Evolutionary conservation across 2,888 invertebrate species (phyloP), one percentile per base, ranked within the genome.

Genomic region (Stramonita haemastoma): DNA sequence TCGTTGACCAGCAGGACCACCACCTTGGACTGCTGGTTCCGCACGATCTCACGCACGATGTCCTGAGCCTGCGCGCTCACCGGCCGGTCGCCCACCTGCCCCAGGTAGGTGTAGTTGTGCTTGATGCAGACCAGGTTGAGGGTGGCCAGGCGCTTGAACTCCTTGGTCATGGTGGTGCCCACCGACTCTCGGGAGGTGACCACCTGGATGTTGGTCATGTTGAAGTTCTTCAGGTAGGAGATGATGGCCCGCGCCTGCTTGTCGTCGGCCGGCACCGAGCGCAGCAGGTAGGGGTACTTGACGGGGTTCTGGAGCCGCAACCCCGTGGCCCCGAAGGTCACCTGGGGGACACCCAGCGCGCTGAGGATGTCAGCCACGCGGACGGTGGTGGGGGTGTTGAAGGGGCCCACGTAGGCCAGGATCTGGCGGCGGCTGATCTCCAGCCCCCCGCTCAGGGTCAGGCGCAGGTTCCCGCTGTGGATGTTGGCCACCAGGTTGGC

Each of bases 131-230:
- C 95, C 83, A 92, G 90, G 90, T 95, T 95, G 19, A 94, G 90
- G 11, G 88, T 90, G 11, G 95, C 95, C 0, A 95, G 91, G n/a
- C 94, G 91, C 73, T 93, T 90, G 89, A 95, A 95, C 88, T 95
- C 95, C 22, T 93, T 90, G n/a, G 92, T 90, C 6, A 94, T 94
- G 73, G 91, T 91, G 29, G 92, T 91, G 2, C 95, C 95, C 32
- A 95, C 92, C 6, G 92, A 93, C 66, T 94, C 93, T 89, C 93
- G 93, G 15, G 95, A 93, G 66, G 91, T 93, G 22, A 95, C 92
- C 2, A 96, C 93, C 90, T 96, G 96, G 13, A 96, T 95, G 91
- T 96, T 96, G 73, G 95, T 94, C 92, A 96, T 95, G 15, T 95
- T 93, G 88, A 96, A 95, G 89, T 95, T 94, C 90, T 96, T 95